Base-by-base conservation (phyloP, 2,888 invertebrate genomes). In the Itoplectis maculator region DNA sequence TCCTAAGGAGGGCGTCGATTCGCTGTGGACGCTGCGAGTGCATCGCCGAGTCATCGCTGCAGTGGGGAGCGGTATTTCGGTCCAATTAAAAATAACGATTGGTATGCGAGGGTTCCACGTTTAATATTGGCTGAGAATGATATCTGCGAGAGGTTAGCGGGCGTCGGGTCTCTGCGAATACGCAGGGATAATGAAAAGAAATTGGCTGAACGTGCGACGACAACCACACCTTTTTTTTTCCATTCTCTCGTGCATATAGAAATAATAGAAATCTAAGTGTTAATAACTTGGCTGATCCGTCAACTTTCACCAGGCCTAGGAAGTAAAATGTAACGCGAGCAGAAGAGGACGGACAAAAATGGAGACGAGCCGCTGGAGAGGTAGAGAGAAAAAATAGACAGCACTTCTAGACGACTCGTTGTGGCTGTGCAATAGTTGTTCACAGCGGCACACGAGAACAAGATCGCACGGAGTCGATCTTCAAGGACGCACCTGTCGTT, bases 31-130 rank as follows among this genome's bases (percentile, higher is more conserved):
- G 82, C 79, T 77, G 78, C 70, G 61, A 15, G 37, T 47, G 15
- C 63, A n/a, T n/a, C n/a, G 35, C 63, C 40, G n/a, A 72, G n/a
- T 65, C 66, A 70, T 78, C 73, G 77, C 37, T 80, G 47, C 61
- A 72, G 29, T 29, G 29, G 78, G 79, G 82, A 79, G 80, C 84
- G 85, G 87, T 88, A 86, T 88, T 87, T 87, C 79, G 84, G 85
- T 82, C 88, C 88, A 89, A 89, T 89, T 89, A 88, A 88, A 89
- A 89, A 87, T 89, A 89, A 89, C 88, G 89, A 89, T 89, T 86
- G 79, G 86, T 61, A 65, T 56, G 75, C 45, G 68, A 54, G 54
- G 37, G 75, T 45, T n/a, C 23, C 63, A 54, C 74, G 40, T 11
- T 35, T 51, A 49, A 56, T 66, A 73, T 73, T 51, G 45, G 78